Conservation (phyloP, 2,113 vertebrate genomes). For the Gnathonemus longibarbis region DNA sequence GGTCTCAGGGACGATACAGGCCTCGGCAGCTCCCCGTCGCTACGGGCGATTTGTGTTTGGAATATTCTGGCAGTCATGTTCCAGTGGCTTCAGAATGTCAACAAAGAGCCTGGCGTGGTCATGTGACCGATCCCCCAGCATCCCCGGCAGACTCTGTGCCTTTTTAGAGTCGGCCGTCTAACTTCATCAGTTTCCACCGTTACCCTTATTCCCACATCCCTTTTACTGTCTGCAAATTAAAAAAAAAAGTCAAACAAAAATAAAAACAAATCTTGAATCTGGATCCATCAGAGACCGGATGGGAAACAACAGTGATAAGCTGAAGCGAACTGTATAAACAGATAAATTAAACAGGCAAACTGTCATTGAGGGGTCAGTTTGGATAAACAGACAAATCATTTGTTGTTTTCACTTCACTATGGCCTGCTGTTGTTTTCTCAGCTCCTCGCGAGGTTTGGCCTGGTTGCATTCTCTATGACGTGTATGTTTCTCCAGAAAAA, state of each 20-base stretch:
- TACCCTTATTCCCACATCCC: not conserved
- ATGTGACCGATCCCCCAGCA: not conserved
- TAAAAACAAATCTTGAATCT: not conserved
- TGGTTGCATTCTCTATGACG: not conserved
- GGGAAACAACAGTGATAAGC: not conserved
- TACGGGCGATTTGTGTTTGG: not conserved
- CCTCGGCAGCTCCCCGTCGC: not conserved
- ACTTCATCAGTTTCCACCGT: not conserved
- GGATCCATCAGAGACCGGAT: not conserved
- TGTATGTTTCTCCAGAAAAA: not conserved
- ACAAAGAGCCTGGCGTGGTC: not conserved
- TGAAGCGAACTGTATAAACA: not conserved
- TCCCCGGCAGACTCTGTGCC: not conserved
- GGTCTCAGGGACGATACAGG: not conserved
- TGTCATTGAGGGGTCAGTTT: not conserved
- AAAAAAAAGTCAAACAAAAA: not conserved
- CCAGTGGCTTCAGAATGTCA: conserved; percentile 6
- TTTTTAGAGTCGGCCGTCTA: not conserved
- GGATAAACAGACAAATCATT: not conserved
- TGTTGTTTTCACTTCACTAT: not conserved
- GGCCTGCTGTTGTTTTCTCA: not conserved
- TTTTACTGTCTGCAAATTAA: not conserved
- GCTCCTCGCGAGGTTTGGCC: not conserved
- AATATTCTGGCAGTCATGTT: conserved; percentile 6
- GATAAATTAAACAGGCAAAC: not conserved